Conservation (phyloP, 2,888 invertebrate species). For the Ellobium chinense region DNA sequence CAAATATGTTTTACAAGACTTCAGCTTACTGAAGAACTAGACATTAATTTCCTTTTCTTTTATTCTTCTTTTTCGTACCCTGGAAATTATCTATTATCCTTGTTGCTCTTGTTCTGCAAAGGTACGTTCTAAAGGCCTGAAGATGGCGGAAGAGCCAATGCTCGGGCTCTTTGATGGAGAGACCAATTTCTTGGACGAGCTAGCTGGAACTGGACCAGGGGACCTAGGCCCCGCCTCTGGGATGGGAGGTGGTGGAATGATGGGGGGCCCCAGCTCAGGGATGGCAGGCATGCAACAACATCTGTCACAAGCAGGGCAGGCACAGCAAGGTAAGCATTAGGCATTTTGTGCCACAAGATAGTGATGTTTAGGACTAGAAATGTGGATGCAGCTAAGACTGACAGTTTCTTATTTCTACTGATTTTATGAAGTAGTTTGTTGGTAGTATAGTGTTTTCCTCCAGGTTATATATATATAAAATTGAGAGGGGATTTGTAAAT, state of each 20-base stretch:
- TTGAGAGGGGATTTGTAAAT: too few relatives aligned
- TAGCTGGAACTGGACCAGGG: conserved; percentile 55
- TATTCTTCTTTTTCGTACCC: too few relatives aligned
- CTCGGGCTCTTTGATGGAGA: conserved; percentile 70
- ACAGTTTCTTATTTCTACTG: conserved; percentile 9
- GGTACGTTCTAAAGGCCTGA: too few relatives aligned
- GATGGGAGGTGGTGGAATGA: conserved; percentile 50
- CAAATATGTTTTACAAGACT: too few relatives aligned
- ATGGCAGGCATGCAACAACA: conserved; percentile 44
- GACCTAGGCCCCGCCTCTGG: conserved; percentile 45
- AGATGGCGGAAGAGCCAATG: conserved; percentile 71
- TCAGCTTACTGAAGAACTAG: too few relatives aligned
- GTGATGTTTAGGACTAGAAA: not conserved
- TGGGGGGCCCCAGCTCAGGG: conserved; percentile 41
- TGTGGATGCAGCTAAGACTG: not conserved
- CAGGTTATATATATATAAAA: too few relatives aligned
- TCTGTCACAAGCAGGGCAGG: conserved; percentile 25
- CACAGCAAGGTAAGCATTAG: not conserved
- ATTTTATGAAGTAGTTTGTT: too few relatives aligned
- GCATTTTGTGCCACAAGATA: not conserved
- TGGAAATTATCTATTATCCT: too few relatives aligned
- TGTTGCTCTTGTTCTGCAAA: too few relatives aligned
- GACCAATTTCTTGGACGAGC: conserved; percentile 69
- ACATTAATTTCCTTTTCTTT: too few relatives aligned
- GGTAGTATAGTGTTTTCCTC: too few relatives aligned